Conservation (phyloP, 2,797 vertebrate species). For the Crenichthys baileyi region DNA sequence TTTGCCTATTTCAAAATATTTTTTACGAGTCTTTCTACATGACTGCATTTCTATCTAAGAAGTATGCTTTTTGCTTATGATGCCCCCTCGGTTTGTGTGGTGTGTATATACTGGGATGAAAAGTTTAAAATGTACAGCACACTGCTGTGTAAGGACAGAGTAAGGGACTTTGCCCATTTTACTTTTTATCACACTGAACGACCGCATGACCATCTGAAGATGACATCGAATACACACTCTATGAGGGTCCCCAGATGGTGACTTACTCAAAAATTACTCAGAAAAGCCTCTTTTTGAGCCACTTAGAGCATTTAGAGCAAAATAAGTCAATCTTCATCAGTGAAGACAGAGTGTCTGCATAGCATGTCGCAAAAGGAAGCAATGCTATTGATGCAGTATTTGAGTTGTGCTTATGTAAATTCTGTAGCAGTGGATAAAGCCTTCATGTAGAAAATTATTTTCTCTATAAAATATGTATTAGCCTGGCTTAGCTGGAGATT, state of each 20-base stretch:
- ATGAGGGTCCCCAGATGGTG: neutral
- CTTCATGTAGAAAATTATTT: too few species aligned
- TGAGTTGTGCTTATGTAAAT: neutral
- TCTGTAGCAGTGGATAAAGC: too few species aligned
- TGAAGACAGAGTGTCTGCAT: neutral
- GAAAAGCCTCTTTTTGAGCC: neutral
- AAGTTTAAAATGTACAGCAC: neutral
- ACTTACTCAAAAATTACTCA: neutral
- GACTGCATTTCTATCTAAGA: too few species aligned
- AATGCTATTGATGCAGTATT: neutral
- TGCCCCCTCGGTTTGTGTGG: neutral
- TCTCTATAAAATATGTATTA: neutral
- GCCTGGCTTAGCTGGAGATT: neutral
- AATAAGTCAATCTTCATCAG: neutral
- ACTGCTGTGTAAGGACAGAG: neutral
- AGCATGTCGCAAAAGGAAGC: neutral
- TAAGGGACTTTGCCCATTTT: neutral
- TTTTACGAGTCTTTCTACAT: neutral
- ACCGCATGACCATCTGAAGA: neutral
- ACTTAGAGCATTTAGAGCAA: neutral
- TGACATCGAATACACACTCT: neutral
- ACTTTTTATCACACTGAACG: neutral
- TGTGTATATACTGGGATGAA: neutral
- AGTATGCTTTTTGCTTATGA: too few species aligned
- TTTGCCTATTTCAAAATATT: neutral